phyloP scores from a whole-genome alignment of 2,113 vertebrate genomes.

The Nipponia nippon region DNA sequence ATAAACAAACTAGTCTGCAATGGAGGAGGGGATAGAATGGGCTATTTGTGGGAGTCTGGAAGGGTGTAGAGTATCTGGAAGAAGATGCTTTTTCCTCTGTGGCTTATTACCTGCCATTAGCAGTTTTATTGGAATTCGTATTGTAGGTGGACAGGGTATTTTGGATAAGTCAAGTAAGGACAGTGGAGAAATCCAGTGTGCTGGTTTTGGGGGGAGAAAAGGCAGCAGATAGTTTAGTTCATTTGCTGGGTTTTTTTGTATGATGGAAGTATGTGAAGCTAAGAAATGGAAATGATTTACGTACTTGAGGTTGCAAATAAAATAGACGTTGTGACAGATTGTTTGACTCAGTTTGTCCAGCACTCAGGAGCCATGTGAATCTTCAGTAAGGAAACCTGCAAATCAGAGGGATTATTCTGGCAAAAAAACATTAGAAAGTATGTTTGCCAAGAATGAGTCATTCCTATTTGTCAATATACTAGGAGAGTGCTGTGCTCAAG shows the following conservation, averaged over 20 bases:
- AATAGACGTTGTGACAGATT: neutral
- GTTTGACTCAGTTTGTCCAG: neutral
- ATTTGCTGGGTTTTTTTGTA: neutral
- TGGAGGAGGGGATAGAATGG: neutral
- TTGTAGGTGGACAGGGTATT: neutral
- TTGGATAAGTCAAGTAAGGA: neutral
- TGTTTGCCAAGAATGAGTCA: neutral
- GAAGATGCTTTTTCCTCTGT: neutral
- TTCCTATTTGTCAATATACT: neutral
- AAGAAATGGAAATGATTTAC: neutral
- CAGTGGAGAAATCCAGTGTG: neutral
- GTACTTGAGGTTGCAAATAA: neutral
- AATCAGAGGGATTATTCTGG: neutral
- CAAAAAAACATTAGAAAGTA: neutral
- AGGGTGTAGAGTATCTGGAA: neutral
- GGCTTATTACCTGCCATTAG: neutral
- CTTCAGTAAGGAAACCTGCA: neutral
- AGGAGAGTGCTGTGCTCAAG: neutral
- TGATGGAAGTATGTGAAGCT: neutral
- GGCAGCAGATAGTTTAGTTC: neutral
- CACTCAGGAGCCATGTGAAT: neutral
- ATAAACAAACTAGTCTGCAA: neutral
- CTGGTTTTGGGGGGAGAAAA: neutral
- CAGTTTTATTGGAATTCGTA: neutral
- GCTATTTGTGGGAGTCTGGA: neutral